Base-by-base conservation (phyloP, 2,797 vertebrate genomes). In the Characodon lateralis region DNA sequence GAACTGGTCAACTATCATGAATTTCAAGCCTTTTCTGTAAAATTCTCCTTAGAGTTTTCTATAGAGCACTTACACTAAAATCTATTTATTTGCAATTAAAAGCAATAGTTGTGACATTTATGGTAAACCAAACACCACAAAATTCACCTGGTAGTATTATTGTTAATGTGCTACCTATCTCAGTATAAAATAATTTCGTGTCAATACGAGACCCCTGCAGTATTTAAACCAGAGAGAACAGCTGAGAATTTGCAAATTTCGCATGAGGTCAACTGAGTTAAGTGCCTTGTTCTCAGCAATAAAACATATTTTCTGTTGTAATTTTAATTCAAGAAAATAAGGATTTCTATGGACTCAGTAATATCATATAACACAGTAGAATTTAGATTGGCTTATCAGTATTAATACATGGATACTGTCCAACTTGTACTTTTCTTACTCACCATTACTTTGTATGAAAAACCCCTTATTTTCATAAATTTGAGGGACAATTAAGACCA, bases 81-180 rank as follows among this genome's bases (percentile, higher is more conserved):
- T 22, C 18, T 22, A 53, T 28, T 46, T 20, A 43, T 71, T 76
- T 74, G 28, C 72, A 82, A 78, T 77, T 73, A 83, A 18, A 71
- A 61, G 50, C 18, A 72, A 72, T 31, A 50, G 12, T 13, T 69
- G 7, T 85, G 75, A 69, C 85, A 85, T 78, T 85, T n/a, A 3
- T 63, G 59, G 28, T 63, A 63, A 20, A 4, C 13, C 50, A 4
- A 51, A 51, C 13, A 51, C 8, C 2, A 18, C 13, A 51, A 51
- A 51, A 51, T 51, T 13, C 50, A 14, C 16, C 13, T 18, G 5
- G 16, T 1, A 51, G 14, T 13, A 51, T 51, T 13, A 51, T 14
- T 51, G 10, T 46, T 61, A 35, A 63, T 18, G 16, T 63, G 58
- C 14, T 51, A 16, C 14, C 1, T 1, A 2, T 31, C 59, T 63